Percentiles rank a stretch among this genome's conserved stretches.
Conservation (phyloP, 1,140 invertebrate species). For the Hormaphis cornu region DNA sequence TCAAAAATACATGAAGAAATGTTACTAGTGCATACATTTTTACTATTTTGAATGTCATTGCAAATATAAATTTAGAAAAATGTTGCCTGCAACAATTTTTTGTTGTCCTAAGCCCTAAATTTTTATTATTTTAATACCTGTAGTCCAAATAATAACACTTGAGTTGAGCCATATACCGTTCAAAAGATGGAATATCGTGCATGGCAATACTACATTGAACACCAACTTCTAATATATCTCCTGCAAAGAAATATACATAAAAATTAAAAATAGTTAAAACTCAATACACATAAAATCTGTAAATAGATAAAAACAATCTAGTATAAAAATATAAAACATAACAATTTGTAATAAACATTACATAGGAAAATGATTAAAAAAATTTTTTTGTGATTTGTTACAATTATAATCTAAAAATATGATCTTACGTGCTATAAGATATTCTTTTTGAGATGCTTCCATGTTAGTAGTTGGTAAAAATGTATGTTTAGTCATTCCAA, state of each 20-base stretch:
- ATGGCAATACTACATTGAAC: slow-evolving; percentile 87
- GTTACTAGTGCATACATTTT: too few relatives aligned
- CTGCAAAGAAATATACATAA: slow-evolving; percentile 42
- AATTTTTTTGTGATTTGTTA: neutral
- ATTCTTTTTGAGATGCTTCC: slow-evolving; percentile 70
- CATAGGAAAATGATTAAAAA: neutral
- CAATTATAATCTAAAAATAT: slow-evolving; percentile 32
- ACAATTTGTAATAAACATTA: neutral
- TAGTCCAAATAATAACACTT: slow-evolving; percentile 98
- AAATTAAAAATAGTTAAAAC: slow-evolving; percentile 1
- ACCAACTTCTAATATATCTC: slow-evolving; percentile 89
- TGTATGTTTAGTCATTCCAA: slow-evolving; percentile 70
- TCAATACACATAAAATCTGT: neutral
- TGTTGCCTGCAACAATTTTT: too few relatives aligned
- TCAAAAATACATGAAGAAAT: too few relatives aligned
- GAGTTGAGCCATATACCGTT: slow-evolving; percentile 90
- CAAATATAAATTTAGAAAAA: too few relatives aligned
- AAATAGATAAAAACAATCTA: neutral
- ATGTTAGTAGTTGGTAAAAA: slow-evolving; percentile 78
- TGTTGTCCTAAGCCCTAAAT: too few relatives aligned
- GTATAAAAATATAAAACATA: neutral
- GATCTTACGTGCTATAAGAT: slow-evolving; percentile 74
- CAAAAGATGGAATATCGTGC: slow-evolving; percentile 88
- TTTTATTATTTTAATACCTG: slow-evolving; percentile 53
- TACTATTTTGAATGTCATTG: too few relatives aligned